Percentiles rank a stretch among this genome's conserved stretches.
These are phyloP conservation scores for Rhinolophus ferrumequinum DNA, from an alignment of 2,113 vertebrate species.

Conservation along the genomic window DNA sequence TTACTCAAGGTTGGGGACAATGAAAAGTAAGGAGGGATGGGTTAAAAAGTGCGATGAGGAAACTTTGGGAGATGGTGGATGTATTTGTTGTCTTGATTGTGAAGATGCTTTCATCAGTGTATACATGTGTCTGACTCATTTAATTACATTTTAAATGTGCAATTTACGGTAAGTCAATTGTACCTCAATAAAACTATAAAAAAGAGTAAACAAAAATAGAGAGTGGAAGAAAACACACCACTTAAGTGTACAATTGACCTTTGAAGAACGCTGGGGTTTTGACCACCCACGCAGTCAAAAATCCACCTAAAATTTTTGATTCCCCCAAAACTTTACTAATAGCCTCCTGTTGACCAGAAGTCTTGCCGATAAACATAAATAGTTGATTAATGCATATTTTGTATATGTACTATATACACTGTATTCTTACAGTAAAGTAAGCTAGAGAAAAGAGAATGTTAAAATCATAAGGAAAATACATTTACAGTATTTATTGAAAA, in stretches of 20 bases:
- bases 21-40: not conserved
- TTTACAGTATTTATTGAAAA: not conserved
- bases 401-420: not conserved
- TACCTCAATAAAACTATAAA: slow-evolving; percentile 29
- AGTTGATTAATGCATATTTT: not conserved
- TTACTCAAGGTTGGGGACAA: not conserved
- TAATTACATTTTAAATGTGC: slow-evolving; percentile 32
- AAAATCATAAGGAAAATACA: not conserved
- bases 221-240: not conserved
- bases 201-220: slow-evolving; percentile 40
- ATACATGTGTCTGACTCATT: not conserved
- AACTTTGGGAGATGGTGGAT: not conserved
- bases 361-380: not conserved
- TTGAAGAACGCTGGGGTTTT: too few relatives aligned
- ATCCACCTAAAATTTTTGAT: not conserved
- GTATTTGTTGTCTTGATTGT: slow-evolving; percentile 8
- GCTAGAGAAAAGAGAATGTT: not conserved
- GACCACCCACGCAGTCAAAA: not conserved
- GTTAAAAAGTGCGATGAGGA: not conserved
- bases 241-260: not conserved
- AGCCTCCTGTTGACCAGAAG: not conserved
- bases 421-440: not conserved
- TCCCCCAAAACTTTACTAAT: not conserved
- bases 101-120: not conserved
- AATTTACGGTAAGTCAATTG: slow-evolving; percentile 7